Evolutionary conservation across 1,140 invertebrate genomes (phyloP).

Genomic region (Ectropis grisescens): DNA sequence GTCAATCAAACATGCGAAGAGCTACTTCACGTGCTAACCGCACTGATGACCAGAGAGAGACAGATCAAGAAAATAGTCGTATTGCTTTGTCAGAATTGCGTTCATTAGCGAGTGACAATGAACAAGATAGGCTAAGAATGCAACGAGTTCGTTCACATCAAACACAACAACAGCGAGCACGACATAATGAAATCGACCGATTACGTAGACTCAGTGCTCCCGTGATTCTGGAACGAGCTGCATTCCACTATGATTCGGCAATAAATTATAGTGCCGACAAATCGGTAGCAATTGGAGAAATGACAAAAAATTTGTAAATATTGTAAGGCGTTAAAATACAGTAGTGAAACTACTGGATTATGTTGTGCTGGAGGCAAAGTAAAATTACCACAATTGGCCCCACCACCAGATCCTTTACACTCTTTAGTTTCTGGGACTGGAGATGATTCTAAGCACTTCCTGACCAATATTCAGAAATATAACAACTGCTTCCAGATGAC

Average conservation of each 20-base stretch:
- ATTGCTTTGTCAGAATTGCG: constrained; percentile 25
- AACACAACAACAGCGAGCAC: constrained; percentile 24
- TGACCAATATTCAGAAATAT: constrained; percentile 15
- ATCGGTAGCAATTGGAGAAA: constrained; percentile 24
- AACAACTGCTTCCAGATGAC: constrained; percentile 22
- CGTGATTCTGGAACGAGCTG: constrained; percentile 6
- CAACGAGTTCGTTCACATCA: constrained; percentile 32
- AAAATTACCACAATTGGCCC: not conserved
- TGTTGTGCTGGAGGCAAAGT: constrained; percentile 12
- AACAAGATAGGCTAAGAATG: constrained; percentile 33
- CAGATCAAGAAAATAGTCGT: constrained; percentile 21
- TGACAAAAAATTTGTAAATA: constrained; percentile 31
- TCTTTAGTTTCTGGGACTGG: constrained; percentile 7
- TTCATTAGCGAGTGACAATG: constrained; percentile 26
- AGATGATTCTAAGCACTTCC: constrained; percentile 9
- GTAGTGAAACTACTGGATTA: constrained; percentile 31
- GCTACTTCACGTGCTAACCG: constrained; percentile 21
- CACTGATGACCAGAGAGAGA: constrained; percentile 23
- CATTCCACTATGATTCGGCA: constrained; percentile 11
- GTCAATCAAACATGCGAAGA: constrained; percentile 25
- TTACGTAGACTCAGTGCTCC: constrained; percentile 20
- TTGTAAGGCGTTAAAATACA: constrained; percentile 43
- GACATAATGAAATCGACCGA: constrained; percentile 24
- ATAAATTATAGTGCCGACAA: constrained; percentile 17
- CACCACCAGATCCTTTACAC: constrained; percentile 8